Base-by-base conservation (phyloP, 2,797 vertebrate genomes). In the Eupleurogrammus muticus region DNA sequence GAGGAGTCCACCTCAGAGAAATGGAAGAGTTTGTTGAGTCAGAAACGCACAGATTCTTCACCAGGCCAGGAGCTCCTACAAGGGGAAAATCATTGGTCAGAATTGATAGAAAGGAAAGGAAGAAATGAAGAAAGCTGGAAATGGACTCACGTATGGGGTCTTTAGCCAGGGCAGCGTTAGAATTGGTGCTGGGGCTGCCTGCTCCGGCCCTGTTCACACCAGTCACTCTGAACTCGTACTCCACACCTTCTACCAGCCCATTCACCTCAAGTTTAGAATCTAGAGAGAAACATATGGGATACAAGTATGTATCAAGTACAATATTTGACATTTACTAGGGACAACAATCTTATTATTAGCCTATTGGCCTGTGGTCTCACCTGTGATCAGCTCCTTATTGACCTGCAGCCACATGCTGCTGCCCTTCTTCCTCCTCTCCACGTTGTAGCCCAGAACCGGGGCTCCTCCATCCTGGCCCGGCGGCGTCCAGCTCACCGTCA, bases 341-440 rank as follows among this genome's bases (percentile, higher is more conserved):
- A 34, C 23, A 35, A 44, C 11, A 11, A 9, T 20, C 28, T 28
- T 49, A 6, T 44, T 32, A n/a, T n/a, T n/a, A n/a, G n/a, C n/a
- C 36, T 13, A 11, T 13, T 11, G 11, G 9, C 16, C 9, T 1
- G 9, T 17, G 20, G 36, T 49, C 75, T 75, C 59, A 95, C 92
- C 93, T 90, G 92, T 82, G 64, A 94, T 58, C 24, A 86, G 80
- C 35, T 92, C 91, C 60, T 92, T 80, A 52, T 86, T 92, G 72
- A 91, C 48, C 23, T 88, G 82, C 38, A 94, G 70, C 92, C 88
- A 94, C 68, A 92, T 78, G 38, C 40, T 92, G 75, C 87, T 88
- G 21, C 90, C 89, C 81, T 94, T 94, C 80, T 94, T 94, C 70
- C 80, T 93, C 66, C 83, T 85, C 75, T 93, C 89, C 42, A 87